Evolutionary conservation across 2,888 invertebrate species (phyloP).

Genomic region (Cheilosia vernalis): DNA sequence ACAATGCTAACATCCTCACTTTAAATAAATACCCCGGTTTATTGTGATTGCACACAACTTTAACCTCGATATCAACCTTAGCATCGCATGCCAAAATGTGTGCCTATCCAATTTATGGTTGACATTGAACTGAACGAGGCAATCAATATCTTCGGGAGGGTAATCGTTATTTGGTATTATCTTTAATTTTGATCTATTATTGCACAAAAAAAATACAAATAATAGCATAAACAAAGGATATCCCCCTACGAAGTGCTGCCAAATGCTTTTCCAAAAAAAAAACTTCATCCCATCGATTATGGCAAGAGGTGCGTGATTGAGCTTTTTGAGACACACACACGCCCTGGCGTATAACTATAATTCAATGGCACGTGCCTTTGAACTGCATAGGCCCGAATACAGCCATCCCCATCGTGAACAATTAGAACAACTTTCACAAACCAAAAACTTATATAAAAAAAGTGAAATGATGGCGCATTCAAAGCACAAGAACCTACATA

Average conservation of each 20-base stretch:
- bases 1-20: background rate
- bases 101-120: constrained; percentile 10
- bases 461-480: constrained; percentile 1
- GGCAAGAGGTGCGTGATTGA: constrained; percentile 1
- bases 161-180: background rate
- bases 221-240: background rate
- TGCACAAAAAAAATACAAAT: background rate
- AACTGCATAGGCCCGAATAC: background rate
- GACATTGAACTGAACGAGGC: constrained; percentile 36
- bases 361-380: background rate
- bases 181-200: constrained; percentile 10
- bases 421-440: background rate
- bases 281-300: constrained; percentile 7
- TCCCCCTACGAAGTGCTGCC: background rate
- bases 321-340: background rate
- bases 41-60: background rate
- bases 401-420: background rate
- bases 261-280: background rate
- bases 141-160: no score
- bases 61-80: constrained; percentile 30
- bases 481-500: background rate
- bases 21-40: background rate
- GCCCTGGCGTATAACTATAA: background rate
- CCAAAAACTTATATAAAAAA: constrained; percentile 23
- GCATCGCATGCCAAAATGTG: constrained; percentile 46